Evolutionary conservation across 2,888 invertebrate genomes (phyloP).

Genomic region (Eupithecia subfuscata): DNA sequence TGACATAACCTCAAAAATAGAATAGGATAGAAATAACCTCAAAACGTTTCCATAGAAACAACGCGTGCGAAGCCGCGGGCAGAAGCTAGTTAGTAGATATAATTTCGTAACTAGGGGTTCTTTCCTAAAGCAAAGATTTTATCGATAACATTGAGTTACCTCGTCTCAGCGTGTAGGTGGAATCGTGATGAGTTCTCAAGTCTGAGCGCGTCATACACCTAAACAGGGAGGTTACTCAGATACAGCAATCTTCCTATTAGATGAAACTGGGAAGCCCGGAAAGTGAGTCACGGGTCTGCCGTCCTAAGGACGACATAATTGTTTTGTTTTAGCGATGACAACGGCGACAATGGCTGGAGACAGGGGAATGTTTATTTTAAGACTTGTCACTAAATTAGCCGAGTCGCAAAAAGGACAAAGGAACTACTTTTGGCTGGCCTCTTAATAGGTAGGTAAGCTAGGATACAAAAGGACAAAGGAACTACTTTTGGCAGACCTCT

Average conservation of each 20-base stretch:
- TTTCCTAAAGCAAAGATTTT: not conserved
- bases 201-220: conserved; percentile 18
- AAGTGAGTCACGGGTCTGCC: conserved; percentile 24
- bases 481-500: no score
- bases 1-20: no score
- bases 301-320: conserved; percentile 11
- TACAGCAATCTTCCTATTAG: conserved; percentile 35
- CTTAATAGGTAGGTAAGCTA: no score
- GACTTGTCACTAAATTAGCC: not conserved
- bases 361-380: not conserved
- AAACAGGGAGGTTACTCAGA: conserved; percentile 24
- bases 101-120: no score
- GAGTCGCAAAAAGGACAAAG: not conserved
- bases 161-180: not conserved
- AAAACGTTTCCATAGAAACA: no score
- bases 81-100: no score
- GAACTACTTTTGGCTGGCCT: not conserved
- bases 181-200: not conserved
- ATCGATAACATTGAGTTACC: not conserved
- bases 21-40: no score
- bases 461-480: not conserved
- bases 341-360: not conserved
- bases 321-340: conserved; percentile 30
- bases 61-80: no score
- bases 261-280: conserved; percentile 33